A percentile compares a stretch with the other conserved stretches of the same genome.
These are phyloP conservation scores for Daphoenositta chrysoptera DNA, from an alignment of 2,113 vertebrate genomes.

Conservation along the genomic window DNA sequence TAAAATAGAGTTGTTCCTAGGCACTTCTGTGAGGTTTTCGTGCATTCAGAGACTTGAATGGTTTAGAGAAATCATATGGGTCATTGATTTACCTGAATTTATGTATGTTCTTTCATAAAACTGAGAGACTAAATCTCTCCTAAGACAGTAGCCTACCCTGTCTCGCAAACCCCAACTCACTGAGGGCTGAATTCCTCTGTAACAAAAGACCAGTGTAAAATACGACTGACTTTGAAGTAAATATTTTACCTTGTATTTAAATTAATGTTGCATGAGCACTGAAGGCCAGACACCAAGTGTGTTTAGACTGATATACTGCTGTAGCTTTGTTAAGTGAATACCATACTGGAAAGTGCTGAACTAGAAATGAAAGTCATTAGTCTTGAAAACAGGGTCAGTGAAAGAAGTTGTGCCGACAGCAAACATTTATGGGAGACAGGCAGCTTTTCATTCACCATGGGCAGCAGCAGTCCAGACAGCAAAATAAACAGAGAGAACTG, in stretches of 20 bases:
- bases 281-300: not conserved
- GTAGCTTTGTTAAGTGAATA: not conserved
- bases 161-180: not conserved
- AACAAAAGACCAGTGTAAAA: not conserved
- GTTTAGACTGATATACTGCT: not conserved
- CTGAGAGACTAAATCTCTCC: not conserved
- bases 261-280: not conserved
- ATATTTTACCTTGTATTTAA: not conserved
- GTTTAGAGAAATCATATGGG: not conserved
- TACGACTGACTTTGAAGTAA: not conserved
- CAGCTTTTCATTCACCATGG: slow-evolving; percentile 26
- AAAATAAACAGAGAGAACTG: slow-evolving; percentile 35
- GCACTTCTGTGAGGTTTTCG: not conserved
- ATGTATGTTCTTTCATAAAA: not conserved
- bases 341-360: not conserved
- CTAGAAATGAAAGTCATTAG: not conserved
- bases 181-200: not conserved
- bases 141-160: rapidly evolving
- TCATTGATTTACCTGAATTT: not conserved
- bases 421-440: not conserved
- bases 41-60: not conserved
- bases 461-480: slow-evolving; percentile 20
- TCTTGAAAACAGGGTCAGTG: not conserved
- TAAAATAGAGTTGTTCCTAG: not conserved
- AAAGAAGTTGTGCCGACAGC: not conserved